Base-by-base conservation (phyloP, 2,113 vertebrate species). In the Phainopepla nitens region DNA sequence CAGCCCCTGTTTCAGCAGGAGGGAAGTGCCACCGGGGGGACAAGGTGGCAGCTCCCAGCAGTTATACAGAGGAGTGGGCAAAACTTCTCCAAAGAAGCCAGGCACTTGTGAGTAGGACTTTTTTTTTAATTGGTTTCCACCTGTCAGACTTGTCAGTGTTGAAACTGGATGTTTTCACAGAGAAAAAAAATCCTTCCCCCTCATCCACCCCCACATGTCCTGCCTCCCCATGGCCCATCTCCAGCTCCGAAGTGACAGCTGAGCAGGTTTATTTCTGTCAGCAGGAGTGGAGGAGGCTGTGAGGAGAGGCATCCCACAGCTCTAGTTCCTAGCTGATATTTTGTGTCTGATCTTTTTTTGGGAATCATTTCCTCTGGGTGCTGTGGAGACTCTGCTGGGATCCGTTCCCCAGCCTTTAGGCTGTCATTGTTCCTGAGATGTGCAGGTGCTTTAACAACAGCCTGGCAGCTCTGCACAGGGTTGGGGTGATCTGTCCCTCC, bases 191-290 rank as follows among this genome's bases (percentile, higher is more conserved):
- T 50, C 72, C 82, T 81, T 78, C 90, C 83, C 80, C 86, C 90
- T 89, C 90, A 49, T 20, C 82, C 86, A 12, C 93, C 72, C 65
- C 60, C 94, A 64, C 72, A 47, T 3, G 91, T 92, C 91, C 94
- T 95, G 76, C 56, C 60, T 92, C 66, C 77, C 92, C 68, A 6
- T 86, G 92, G 93, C 92, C 79, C 51, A 8, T 15, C 92, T 94
- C 92, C 95, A 93, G 68, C 79, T 77, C 88, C 47, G 31, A 10
- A 25, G 83, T 72, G 82, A 92, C 82, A 96, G 87, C 71, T 89
- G 86, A 97, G 86, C 69, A 54, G 71, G 89, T 95, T 96, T 96
- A 96, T 96, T 97, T 84, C 87, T 89, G 94, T 66, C 96, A 96
- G 42, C 88, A 93, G 93, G 79, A 96, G 82, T 39, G 95, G 95